Conservation (phyloP, 2,888 invertebrate genomes). For the Drosophila borealis region DNA sequence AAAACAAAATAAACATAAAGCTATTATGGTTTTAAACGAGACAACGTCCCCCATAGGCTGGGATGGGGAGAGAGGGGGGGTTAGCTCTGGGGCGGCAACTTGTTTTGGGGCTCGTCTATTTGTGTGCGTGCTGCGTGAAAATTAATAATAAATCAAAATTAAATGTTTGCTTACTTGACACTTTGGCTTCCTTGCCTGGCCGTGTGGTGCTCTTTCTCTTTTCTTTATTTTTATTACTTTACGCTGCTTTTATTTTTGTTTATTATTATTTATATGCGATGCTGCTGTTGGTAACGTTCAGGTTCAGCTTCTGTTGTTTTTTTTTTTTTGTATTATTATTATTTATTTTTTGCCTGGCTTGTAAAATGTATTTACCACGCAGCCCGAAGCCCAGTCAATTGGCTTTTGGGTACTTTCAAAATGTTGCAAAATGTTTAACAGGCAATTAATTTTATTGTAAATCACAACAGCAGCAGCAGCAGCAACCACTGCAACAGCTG, state of each 20-base stretch:
- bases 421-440: constrained; percentile 59
- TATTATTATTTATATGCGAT: constrained; percentile 48
- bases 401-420: constrained; percentile 40
- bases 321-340: constrained; percentile 8
- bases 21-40: constrained; percentile 44
- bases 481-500: neutral
- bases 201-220: neutral
- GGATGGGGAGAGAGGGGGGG: neutral
- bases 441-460: constrained; percentile 57
- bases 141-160: constrained; percentile 79
- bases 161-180: constrained; percentile 78
- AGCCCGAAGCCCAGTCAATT: constrained; percentile 39
- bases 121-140: constrained; percentile 64
- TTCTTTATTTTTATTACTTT: constrained; percentile 41
- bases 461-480: constrained; percentile 18
- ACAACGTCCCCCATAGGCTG: neutral
- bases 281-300: constrained; percentile 11
- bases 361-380: constrained; percentile 33
- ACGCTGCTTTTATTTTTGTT: constrained; percentile 45
- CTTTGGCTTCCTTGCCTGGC: constrained; percentile 53
- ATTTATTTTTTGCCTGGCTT: constrained; percentile 26
- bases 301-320: constrained; percentile 13
- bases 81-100: constrained; percentile 1
- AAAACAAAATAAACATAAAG: constrained; percentile 51
- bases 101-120: constrained; percentile 25